A percentile compares a stretch with the other conserved stretches of the same genome.
Evolutionary conservation across 2,888 invertebrate species (phyloP).

Genomic region (Harpalus rubripes): DNA sequence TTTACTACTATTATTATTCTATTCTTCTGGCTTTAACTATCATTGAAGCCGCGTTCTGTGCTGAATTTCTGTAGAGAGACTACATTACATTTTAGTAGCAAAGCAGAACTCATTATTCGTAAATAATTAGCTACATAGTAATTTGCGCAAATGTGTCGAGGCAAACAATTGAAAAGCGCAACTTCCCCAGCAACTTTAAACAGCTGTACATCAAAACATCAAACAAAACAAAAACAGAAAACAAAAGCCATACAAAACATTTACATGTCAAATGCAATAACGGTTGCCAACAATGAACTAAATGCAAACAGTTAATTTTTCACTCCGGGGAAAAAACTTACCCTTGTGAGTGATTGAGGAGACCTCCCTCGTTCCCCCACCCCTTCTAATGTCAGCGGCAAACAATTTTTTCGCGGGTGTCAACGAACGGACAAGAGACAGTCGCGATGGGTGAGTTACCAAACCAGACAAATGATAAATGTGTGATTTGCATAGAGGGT

Average conservation of each 20-base stretch:
- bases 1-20: too few species aligned
- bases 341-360: constrained; percentile 6
- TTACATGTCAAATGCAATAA: constrained; percentile 52
- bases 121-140: constrained; percentile 37
- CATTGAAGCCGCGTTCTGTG: neutral
- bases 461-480: constrained; percentile 49
- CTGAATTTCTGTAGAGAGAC: neutral
- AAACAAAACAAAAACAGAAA: constrained; percentile 43
- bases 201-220: constrained; percentile 45
- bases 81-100: neutral
- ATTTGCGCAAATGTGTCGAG: constrained; percentile 15
- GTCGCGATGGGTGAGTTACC: constrained; percentile 33
- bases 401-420: constrained; percentile 48
- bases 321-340: constrained; percentile 14
- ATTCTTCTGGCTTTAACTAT: neutral
- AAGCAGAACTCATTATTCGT: neutral
- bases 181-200: constrained; percentile 38
- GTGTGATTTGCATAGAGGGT: constrained; percentile 50
- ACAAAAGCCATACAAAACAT: constrained; percentile 51
- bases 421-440: constrained; percentile 52
- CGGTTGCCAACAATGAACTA: constrained; percentile 46
- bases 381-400: constrained; percentile 37
- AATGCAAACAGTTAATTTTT: constrained; percentile 55
- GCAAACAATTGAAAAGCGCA: constrained; percentile 20
- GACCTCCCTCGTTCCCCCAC: neutral